Conservation (phyloP, 2,113 vertebrate genomes). For the Seriola quinqueradiata region DNA sequence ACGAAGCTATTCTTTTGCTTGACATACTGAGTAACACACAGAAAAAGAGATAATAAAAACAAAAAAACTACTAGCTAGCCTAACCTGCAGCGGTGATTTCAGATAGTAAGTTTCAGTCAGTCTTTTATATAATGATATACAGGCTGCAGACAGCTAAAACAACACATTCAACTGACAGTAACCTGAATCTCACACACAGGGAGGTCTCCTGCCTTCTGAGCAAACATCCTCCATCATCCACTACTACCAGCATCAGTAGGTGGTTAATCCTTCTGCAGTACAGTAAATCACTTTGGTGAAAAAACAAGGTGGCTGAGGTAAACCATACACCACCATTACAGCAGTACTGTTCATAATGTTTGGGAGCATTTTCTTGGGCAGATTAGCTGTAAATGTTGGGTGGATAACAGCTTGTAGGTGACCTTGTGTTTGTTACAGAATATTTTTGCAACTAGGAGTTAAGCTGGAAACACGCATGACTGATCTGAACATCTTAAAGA, state of each 20-base stretch:
- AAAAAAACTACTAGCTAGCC: too few relatives aligned
- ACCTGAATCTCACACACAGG: not conserved
- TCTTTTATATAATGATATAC: not conserved
- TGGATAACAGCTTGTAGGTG: not conserved
- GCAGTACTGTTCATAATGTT: not conserved
- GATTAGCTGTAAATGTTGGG: not conserved
- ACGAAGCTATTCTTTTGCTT: not conserved
- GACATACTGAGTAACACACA: not conserved
- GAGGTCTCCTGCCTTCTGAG: not conserved
- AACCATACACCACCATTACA: not conserved
- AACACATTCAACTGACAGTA: not conserved
- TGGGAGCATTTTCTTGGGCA: not conserved
- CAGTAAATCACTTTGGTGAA: slow-evolving; percentile 20
- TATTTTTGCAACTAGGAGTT: not conserved
- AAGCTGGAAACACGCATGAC: not conserved
- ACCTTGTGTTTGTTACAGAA: not conserved
- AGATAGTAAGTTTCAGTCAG: not conserved
- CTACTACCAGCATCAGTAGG: not conserved
- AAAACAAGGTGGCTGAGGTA: not conserved
- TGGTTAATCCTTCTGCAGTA: not conserved
- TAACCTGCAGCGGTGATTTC: not conserved
- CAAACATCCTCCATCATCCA: too few relatives aligned
- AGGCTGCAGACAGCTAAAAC: slow-evolving; percentile 9
- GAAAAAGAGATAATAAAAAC: too few relatives aligned
- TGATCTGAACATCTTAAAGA: not conserved